Percentiles rank a stretch among this genome's conserved stretches.
Evolutionary conservation across 1,140 invertebrate species (phyloP).

Genomic region (Hylaeus volcanicus): DNA sequence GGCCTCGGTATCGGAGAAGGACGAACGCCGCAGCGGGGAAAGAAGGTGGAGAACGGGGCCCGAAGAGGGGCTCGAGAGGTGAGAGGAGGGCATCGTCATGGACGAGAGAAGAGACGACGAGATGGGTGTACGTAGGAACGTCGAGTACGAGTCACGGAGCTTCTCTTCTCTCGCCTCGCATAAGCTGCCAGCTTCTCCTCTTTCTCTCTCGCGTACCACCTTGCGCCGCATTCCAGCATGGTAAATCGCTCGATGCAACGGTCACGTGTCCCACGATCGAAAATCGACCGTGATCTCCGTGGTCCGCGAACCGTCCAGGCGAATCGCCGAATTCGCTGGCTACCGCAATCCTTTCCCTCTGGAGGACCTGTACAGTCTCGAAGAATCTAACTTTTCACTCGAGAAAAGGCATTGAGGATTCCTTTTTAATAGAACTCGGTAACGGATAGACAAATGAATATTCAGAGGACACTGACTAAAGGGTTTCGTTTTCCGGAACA

Average conservation of each 20-base stretch:
- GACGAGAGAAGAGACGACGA: constrained; percentile 51
- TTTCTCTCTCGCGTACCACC: constrained; percentile 60
- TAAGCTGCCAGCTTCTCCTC: constrained; percentile 46
- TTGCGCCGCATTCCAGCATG: constrained; percentile 57
- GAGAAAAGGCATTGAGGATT: too few relatives aligned
- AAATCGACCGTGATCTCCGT: constrained; percentile 25
- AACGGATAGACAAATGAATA: too few relatives aligned
- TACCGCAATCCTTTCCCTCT: too few relatives aligned
- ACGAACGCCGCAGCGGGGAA: constrained; percentile 18
- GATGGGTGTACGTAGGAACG: constrained; percentile 59
- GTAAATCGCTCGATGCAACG: constrained; percentile 54
- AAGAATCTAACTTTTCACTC: too few relatives aligned
- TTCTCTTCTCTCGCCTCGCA: constrained; percentile 54
- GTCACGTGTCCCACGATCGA: constrained; percentile 50
- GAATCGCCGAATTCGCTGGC: background rate
- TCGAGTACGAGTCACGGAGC: constrained; percentile 54
- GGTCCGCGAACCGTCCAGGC: background rate
- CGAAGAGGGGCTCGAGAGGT: constrained; percentile 25
- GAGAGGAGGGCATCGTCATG: constrained; percentile 48
- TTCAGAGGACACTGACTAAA: too few relatives aligned
- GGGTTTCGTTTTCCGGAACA: background rate
- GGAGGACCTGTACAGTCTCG: too few relatives aligned
- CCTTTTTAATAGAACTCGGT: too few relatives aligned
- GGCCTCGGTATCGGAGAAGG: constrained; percentile 22
- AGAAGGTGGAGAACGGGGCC: constrained; percentile 21